These are phyloP conservation scores for Spongilla lacustris DNA, from an alignment of 37 sponge, comb jelly and placozoan species.

Conservation along the genomic window DNA sequence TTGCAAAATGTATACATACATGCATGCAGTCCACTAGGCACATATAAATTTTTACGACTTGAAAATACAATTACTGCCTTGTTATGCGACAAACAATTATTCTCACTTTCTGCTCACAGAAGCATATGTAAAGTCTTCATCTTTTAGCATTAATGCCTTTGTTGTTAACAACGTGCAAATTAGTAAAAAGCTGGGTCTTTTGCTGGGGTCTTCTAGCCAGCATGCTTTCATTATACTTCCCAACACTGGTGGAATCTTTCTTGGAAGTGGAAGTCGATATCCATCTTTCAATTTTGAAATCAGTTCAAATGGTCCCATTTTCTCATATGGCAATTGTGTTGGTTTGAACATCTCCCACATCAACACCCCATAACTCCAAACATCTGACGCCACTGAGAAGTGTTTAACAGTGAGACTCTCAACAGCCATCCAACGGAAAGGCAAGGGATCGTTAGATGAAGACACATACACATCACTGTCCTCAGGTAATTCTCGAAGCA, in stretches of 20 bases:
- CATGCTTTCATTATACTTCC: conserved; percentile 45
- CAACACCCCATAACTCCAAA: conserved; percentile 38
- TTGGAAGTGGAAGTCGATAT: conserved; percentile 16
- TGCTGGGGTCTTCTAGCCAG: conserved; percentile 27
- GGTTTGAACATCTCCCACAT: conserved; percentile 56
- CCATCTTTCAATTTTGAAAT: conserved; percentile 3
- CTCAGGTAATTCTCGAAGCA: conserved; percentile 23
- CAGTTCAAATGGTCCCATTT: conserved; percentile 3
- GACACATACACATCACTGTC: not conserved
- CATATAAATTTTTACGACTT: no score
- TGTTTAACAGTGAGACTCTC: conserved; percentile 12
- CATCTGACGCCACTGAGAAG: conserved; percentile 41
- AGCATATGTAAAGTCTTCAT: not conserved
- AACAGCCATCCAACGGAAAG: conserved; percentile 40
- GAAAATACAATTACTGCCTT: no score
- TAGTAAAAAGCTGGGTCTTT: conserved; percentile 37
- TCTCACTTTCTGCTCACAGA: not conserved
- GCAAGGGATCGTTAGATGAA: not conserved
- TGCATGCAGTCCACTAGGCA: no score
- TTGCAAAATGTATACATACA: no score
- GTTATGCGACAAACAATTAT: no score
- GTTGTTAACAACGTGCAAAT: conserved; percentile 29
- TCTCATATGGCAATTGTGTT: conserved; percentile 1
- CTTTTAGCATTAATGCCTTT: not conserved
- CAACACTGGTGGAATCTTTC: conserved; percentile 6